Evolutionary conservation across 30 jellyfish, hydroid and myxozoan genomes (phyloP).

Genomic region (Rhopilema esculentum): DNA sequence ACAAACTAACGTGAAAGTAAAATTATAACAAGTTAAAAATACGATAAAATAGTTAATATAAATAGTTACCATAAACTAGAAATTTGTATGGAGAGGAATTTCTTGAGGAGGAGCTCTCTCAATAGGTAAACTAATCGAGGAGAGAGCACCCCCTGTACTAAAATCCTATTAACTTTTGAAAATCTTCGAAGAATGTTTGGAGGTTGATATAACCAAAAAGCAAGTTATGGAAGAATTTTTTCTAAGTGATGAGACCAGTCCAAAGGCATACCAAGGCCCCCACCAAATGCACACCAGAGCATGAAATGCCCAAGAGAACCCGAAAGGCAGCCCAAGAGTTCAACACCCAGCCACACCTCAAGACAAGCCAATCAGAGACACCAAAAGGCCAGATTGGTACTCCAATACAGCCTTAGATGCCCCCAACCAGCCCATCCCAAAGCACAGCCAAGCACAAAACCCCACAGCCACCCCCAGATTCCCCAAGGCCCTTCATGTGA

Average conservation of each 20-base stretch:
- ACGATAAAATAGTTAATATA: too few species aligned
- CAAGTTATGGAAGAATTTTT: too few species aligned
- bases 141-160: too few species aligned
- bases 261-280: not conserved
- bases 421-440: conserved; percentile 1
- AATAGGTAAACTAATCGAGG: too few species aligned
- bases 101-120: too few species aligned
- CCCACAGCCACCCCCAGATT: conserved; percentile 10
- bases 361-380: conserved; percentile 5
- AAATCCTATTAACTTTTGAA: too few species aligned
- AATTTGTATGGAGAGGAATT: too few species aligned
- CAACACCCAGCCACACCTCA: conserved; percentile 12
- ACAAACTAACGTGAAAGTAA: too few species aligned
- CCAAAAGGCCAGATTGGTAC: conserved; percentile 7
- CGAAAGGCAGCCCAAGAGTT: not conserved
- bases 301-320: not conserved
- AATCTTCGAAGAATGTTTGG: too few species aligned
- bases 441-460: conserved; percentile 9
- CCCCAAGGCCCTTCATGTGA: not conserved
- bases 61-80: too few species aligned
- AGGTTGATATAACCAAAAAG: too few species aligned
- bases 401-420: conserved; percentile 26
- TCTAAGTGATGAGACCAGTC: not conserved
- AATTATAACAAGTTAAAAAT: too few species aligned
- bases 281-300: not conserved